A percentile compares a stretch with the other conserved stretches of the same genome.
These are phyloP conservation scores for Proteles cristata DNA, from an alignment of 2,113 vertebrate species.

Conservation along the genomic window DNA sequence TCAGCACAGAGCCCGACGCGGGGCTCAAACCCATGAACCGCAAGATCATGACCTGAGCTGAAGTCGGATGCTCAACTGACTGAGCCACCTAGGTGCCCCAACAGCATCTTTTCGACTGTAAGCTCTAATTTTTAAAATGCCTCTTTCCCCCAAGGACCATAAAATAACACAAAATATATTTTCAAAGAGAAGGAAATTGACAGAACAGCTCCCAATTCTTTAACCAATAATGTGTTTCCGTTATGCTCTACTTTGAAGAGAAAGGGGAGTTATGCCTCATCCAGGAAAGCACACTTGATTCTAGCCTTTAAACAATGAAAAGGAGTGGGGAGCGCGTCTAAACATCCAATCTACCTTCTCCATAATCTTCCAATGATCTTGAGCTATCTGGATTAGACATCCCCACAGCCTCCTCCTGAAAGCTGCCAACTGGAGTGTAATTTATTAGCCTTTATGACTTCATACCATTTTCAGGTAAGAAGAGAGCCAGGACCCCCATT, in stretches of 20 bases:
- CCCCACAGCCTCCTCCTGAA: neutral
- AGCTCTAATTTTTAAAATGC: neutral
- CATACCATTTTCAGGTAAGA: neutral
- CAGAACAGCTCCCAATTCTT: neutral
- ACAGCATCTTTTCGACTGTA: neutral
- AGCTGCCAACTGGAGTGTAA: neutral
- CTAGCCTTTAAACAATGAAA: neutral
- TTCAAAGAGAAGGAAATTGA: neutral
- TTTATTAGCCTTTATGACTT: neutral
- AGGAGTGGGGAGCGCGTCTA: neutral
- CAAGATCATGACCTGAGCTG: no score
- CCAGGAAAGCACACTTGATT: neutral
- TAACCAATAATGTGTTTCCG: neutral
- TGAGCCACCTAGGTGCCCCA: neutral
- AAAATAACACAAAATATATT: slow-evolving; percentile 8
- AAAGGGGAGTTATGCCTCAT: neutral
- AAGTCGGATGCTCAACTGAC: no score
- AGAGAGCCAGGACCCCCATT: neutral
- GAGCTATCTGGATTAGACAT: neutral
- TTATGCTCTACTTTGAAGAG: neutral
- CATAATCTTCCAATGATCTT: neutral
- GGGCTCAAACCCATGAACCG: no score
- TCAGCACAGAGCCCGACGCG: no score
- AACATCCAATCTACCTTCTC: neutral
- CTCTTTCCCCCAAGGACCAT: neutral